phyloP scores from a whole-genome alignment of 2,797 vertebrate species.

The Sebastes variabilis region DNA sequence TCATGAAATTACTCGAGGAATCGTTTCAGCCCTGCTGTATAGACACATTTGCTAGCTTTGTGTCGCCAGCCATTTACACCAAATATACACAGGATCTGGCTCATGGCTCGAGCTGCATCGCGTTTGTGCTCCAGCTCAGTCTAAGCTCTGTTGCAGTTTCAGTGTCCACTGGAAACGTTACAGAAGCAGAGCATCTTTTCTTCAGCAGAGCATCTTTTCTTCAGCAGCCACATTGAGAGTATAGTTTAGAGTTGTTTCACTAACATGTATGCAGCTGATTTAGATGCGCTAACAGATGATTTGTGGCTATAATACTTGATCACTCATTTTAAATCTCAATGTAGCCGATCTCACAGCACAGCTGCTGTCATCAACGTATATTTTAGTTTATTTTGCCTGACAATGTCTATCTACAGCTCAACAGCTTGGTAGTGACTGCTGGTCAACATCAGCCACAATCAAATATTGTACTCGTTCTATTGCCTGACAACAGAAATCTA shows the following conservation, averaged over 20 bases:
- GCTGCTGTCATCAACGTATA: neutral
- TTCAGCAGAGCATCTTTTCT: neutral
- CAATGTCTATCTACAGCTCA: neutral
- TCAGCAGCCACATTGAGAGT: neutral
- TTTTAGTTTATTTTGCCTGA: neutral
- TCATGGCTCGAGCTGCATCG: no score
- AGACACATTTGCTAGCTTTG: no score
- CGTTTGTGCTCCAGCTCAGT: no score
- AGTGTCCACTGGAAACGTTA: no score
- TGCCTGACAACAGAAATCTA: neutral
- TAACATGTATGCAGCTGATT: neutral
- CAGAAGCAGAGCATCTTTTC: neutral
- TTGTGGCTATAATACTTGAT: neutral
- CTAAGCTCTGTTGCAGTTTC: no score
- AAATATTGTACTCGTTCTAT: neutral
- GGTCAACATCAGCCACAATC: neutral
- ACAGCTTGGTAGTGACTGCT: neutral
- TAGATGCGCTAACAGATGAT: neutral
- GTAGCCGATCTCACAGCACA: neutral
- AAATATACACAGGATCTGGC: no score
- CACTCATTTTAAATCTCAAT: neutral
- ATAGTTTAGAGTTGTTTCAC: neutral
- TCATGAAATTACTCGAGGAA: no score
- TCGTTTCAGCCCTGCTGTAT: no score
- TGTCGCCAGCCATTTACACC: no score